Base-by-base conservation (phyloP, 2,888 invertebrate species). In the Beris chalybata region DNA sequence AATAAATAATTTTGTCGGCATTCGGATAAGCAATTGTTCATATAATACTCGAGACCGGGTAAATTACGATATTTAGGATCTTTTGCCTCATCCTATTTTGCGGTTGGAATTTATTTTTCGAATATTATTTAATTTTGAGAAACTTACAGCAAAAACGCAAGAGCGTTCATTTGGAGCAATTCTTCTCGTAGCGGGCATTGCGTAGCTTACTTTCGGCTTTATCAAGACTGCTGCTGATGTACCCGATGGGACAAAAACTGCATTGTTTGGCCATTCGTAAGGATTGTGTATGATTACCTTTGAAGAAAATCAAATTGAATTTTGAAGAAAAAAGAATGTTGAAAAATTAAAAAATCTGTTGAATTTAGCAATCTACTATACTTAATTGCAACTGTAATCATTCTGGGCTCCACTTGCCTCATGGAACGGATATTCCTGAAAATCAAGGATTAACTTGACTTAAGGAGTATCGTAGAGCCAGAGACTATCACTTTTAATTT, bases 1-100 rank as follows among this genome's bases (percentile, higher is more conserved):
- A 77, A 68, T 71, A 78, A 72, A 73, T 79, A 75, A 70, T 76
- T 74, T 70, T 80, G 80, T 70, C 78, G 78, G 70, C 81, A 81
- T 71, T 79, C 75, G 29, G 79, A 73, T 64, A 74, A 70, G 68
- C 80, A 81, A 73, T 81, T 81, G 67, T 77, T 74, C 67, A 74
- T 72, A 74, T 79, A 77, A 69, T 81, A 80, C 53, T 74, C 72
- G 66, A 78, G 76, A 31, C 77, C 79, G 6, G 72, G 70, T 31
- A 81, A 69, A 7, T 77, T 75, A 64, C 75, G 77, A 69, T 75
- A 77, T 58, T 76, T 73, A 1, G 71, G 68, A 43, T 74, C 74
- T 22, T 71, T 71, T 12, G 67, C 73, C 69, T 79, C 79, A 44
- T 79, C 75, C 79, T 78, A 68, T 55, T 65, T 50, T 44, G 9